Base-by-base conservation (phyloP, 2,113 vertebrate genomes). In the Prionailurus bengalensis region DNA sequence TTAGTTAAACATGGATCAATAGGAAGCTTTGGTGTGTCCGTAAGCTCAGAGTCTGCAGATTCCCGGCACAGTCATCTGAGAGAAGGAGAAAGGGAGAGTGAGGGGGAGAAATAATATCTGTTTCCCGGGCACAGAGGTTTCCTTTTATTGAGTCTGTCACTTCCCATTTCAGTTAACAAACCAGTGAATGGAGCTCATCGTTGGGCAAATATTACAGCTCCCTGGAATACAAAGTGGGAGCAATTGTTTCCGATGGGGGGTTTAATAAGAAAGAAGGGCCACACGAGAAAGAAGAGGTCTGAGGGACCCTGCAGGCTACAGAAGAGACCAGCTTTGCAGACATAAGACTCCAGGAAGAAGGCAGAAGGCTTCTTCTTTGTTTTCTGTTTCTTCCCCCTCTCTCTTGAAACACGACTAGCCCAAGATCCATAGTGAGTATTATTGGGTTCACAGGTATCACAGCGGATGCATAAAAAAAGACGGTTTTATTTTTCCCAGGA, bases 111-210 rank as follows among this genome's bases (percentile, higher is more conserved):
- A 98, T 98, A 98, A 98, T 99, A 99, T 98, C 98, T 98, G 98
- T 98, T 99, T 98, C 98, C 99, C 93, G 97, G 98, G 98, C 98
- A 98, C 11, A 95, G 98, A 99, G 98, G 99, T 99, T 99, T 99
- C 99, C 98, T 98, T 98, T 99, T 98, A 99, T 99, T 99, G 99
- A 99, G 98, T 98, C 99, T 99, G 99, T 99, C 99, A 99, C 99
- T 99, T 99, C 98, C 98, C 97, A 99, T 99, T 99, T 99, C 95
- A 86, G 98, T 98, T 99, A 99, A 99, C 99, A 99, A 98, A 98
- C 98, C 97, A 96, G 90, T 98, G 99, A 98, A 98, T 96, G 97
- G 94, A 98, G 98, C 98, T 99, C 98, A 99, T 98, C 98, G 96
- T 97, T 98, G 98, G 98, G 97, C 98, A 99, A 98, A 98, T 98